These are phyloP conservation scores for Hyaena hyaena DNA, from an alignment of 2,113 vertebrate species.

Conservation along the genomic window DNA sequence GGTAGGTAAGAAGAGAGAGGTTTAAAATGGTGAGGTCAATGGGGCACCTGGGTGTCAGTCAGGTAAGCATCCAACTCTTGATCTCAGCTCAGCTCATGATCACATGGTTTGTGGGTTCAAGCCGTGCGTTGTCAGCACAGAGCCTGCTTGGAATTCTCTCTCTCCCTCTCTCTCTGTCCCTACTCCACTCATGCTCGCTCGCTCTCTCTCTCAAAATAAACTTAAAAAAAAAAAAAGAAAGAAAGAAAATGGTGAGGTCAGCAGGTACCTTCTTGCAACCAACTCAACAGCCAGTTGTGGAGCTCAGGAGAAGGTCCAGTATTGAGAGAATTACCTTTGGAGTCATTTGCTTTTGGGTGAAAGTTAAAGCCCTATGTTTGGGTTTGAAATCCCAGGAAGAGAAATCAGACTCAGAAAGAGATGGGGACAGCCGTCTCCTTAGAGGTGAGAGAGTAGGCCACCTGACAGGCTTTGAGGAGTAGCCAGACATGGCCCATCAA, in stretches of 20 bases:
- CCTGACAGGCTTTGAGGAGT: neutral
- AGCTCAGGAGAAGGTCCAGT: neutral
- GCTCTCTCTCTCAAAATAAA: too few species aligned
- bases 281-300: neutral
- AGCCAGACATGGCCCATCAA: neutral
- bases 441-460: neutral
- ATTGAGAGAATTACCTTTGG: neutral
- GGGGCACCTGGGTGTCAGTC: too few species aligned
- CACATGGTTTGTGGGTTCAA: too few species aligned
- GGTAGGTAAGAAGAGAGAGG: neutral
- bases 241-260: neutral
- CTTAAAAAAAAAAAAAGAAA: too few species aligned
- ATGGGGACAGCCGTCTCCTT: neutral
- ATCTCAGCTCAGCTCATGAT: too few species aligned
- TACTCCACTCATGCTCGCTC: too few species aligned
- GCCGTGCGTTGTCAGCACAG: too few species aligned
- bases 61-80: too few species aligned
- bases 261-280: neutral
- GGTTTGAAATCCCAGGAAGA: neutral
- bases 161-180: too few species aligned
- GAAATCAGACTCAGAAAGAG: neutral
- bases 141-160: too few species aligned
- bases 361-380: neutral
- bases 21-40: neutral
- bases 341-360: neutral